Base-by-base conservation (phyloP, 2,888 invertebrate species). In the Panopea generosa region DNA sequence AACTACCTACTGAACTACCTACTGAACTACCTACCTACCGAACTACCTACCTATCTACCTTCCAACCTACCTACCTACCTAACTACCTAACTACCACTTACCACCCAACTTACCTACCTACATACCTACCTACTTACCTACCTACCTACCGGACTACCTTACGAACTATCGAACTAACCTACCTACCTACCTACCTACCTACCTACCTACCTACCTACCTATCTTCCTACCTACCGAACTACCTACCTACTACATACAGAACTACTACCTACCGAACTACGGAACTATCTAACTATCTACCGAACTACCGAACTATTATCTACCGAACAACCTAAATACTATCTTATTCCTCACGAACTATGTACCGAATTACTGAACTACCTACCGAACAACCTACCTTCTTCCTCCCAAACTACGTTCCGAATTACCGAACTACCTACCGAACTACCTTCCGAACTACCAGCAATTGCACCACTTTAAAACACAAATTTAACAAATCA, bases 11-110 rank as follows among this genome's bases (percentile, higher is more conserved):
- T 47, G 45, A 61, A 26, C 60, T 45, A 43, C 60, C 60, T 49
- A 47, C 49, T 47, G 24, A 47, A 45, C 60, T 61, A 61, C 60
- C 60, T 61, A 61, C 49, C 27, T 47, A 47, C 49, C 24, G 11
- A 27, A 45, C 60, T 61, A 61, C 60, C 60, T 61, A 61, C 49
- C 60, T 26, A 18, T 27, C 24, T 61, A 47, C 49, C 60, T 61
- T 26, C 22, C 29, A 50, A 33, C 38, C 62, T 52, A 22, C 40
- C 33, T 27, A 38, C 16, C 50, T 50, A 50, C 33, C 62, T 62
- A 29, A 24, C 50, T 61, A 61, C 60, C 60, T 16, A 56, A 24
- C n/a, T 33, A 27, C 27, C 55, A 24, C 29, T 27, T 40, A 59
- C 45, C 43, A 40, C 9, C 45, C 43, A n/a, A 59, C 45, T 43